A percentile compares a stretch with the other conserved stretches of the same genome.
Conservation (phyloP, 2,888 invertebrate species). For the Panopea generosa region DNA sequence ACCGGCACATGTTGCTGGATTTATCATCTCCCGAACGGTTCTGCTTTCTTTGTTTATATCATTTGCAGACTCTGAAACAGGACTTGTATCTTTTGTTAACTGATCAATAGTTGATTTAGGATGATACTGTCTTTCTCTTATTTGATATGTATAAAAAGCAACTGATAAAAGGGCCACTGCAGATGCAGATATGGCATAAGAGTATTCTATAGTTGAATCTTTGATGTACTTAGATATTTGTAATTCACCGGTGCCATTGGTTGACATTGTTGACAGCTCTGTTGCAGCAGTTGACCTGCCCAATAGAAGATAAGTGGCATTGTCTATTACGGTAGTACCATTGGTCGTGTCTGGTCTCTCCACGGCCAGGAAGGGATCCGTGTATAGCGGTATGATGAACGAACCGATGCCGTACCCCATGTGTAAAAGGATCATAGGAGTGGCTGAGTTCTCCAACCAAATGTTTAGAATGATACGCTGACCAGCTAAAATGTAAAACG, state of each 20-base stretch:
- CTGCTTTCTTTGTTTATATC: not conserved
- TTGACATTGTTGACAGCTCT: not conserved
- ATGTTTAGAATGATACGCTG: slow-evolving; percentile 68
- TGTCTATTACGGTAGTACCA: not conserved
- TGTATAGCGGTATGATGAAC: slow-evolving; percentile 70
- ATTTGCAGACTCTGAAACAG: not conserved
- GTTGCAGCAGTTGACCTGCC: not conserved
- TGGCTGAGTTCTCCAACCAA: slow-evolving; percentile 73
- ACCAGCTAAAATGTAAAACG: slow-evolving; percentile 68
- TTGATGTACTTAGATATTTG: slow-evolving; percentile 29
- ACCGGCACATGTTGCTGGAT: slow-evolving; percentile 67
- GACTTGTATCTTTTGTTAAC: not conserved
- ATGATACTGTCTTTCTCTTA: slow-evolving; percentile 22
- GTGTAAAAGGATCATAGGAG: slow-evolving; percentile 72
- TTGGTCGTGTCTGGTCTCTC: not conserved
- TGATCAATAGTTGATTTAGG: not conserved
- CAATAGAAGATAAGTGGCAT: not conserved
- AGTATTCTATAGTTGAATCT: slow-evolving; percentile 67
- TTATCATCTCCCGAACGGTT: slow-evolving; percentile 53
- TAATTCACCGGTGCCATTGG: not conserved
- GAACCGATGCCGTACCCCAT: slow-evolving; percentile 77
- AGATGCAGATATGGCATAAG: slow-evolving; percentile 64
- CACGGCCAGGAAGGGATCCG: slow-evolving; percentile 70
- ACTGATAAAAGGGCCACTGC: slow-evolving; percentile 52
- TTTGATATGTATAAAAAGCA: slow-evolving; percentile 63